Conservation (phyloP, 2,888 invertebrate genomes). For the Pimpla rufipes region DNA sequence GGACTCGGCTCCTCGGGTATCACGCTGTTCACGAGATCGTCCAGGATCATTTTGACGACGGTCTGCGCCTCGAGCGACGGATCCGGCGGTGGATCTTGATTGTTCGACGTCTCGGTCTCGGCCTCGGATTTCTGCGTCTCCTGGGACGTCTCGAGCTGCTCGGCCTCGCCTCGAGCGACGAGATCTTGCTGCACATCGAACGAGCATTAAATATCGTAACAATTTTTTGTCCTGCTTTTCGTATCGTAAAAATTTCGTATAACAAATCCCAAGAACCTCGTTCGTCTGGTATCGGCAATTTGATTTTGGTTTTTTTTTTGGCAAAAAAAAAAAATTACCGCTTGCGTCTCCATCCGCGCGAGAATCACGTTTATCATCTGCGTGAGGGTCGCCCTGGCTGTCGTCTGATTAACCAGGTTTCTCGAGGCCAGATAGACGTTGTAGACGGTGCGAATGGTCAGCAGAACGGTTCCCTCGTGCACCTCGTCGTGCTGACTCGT, state of each 20-base stretch:
- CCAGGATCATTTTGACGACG: constrained; percentile 79
- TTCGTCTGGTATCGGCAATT: too few species aligned
- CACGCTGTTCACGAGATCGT: constrained; percentile 80
- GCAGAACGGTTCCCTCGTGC: constrained; percentile 97
- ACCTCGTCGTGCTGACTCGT: constrained; percentile 99
- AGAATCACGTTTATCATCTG: constrained; percentile 99
- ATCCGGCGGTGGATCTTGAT: constrained; percentile 63
- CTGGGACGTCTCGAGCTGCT: constrained; percentile 72
- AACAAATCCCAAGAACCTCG: not conserved
- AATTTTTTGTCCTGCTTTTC: not conserved
- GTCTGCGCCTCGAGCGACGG: constrained; percentile 75
- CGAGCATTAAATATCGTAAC: constrained; percentile 67
- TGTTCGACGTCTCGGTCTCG: constrained; percentile 63
- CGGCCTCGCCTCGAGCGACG: constrained; percentile 69
- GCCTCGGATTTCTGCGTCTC: constrained; percentile 56
- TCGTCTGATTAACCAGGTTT: constrained; percentile 99
- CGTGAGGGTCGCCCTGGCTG: constrained; percentile 98
- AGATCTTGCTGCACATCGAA: constrained; percentile 54
- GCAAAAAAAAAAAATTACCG: constrained; percentile 80
- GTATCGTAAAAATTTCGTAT: not conserved
- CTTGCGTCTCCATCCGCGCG: constrained; percentile 98
- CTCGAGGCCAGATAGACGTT: constrained; percentile 99
- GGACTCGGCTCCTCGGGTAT: constrained; percentile 68
- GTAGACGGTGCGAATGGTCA: constrained; percentile 97
- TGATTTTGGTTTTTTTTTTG: too few species aligned